These are phyloP conservation scores for Athripsodes cinereus DNA, from an alignment of 2,888 invertebrate species.

Conservation along the genomic window DNA sequence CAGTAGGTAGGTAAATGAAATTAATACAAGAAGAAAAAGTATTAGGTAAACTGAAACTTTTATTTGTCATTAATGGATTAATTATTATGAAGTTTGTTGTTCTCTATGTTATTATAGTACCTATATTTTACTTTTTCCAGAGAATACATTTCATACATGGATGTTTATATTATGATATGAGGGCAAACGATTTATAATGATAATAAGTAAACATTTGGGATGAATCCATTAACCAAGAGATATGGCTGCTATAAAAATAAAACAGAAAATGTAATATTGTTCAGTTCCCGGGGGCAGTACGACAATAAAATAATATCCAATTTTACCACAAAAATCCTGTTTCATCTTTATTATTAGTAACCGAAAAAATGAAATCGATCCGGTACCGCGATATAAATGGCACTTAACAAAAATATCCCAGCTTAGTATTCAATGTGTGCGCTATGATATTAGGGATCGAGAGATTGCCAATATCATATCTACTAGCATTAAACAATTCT, in stretches of 20 bases:
- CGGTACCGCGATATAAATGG: neutral
- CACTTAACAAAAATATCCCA: neutral
- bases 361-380: neutral
- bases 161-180: too few relatives aligned
- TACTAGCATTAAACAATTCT: too few relatives aligned
- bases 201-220: neutral
- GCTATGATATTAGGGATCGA: too few relatives aligned
- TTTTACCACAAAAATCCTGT: slow-evolving; percentile 8
- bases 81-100: too few relatives aligned
- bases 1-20: too few relatives aligned
- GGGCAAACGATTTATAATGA: neutral
- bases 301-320: slow-evolving; percentile 24
- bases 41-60: too few relatives aligned
- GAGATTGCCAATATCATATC: too few relatives aligned
- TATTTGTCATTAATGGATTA: too few relatives aligned
- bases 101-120: too few relatives aligned
- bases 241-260: slow-evolving; percentile 11
- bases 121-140: too few relatives aligned
- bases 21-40: too few relatives aligned
- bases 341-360: slow-evolving; percentile 1
- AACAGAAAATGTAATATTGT: slow-evolving; percentile 17
- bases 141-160: too few relatives aligned
- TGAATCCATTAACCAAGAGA: slow-evolving; percentile 12
- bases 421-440: neutral
- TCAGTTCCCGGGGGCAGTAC: slow-evolving; percentile 11